Evolutionary conservation across 2,888 invertebrate genomes (phyloP).

Genomic region (Hoplodrina blanda): DNA sequence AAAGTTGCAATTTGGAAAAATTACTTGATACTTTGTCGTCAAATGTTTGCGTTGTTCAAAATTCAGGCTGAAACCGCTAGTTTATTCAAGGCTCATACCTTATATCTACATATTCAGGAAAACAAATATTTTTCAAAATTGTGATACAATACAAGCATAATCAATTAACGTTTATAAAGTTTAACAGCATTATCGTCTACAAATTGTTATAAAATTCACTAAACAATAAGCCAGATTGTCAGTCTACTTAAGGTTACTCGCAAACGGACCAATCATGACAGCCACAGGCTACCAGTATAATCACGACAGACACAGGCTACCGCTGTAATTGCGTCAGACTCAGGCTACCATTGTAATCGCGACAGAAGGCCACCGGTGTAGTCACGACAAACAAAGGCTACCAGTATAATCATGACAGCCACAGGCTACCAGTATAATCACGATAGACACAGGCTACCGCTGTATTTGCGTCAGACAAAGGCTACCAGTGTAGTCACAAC

Average conservation of each 20-base stretch:
- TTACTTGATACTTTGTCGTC: background rate
- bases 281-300: background rate
- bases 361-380: no score
- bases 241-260: slow-evolving; percentile 47
- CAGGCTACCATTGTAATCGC: no score
- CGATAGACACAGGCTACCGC: no score
- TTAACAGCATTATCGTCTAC: slow-evolving; percentile 47
- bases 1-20: background rate
- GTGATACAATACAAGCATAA: slow-evolving; percentile 61
- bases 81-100: background rate
- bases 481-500: no score
- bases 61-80: slow-evolving; percentile 12
- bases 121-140: slow-evolving; percentile 44
- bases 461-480: no score
- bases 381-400: no score
- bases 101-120: slow-evolving; percentile 45
- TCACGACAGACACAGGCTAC: background rate
- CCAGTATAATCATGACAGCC: no score
- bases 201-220: slow-evolving; percentile 37
- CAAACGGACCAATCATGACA: background rate
- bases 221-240: slow-evolving; percentile 48
- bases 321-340: background rate
- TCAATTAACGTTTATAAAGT: slow-evolving; percentile 43
- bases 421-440: no score
- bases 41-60: background rate